These are phyloP conservation scores for Drosophila paramelanica DNA, from an alignment of 2,888 invertebrate species.

Conservation along the genomic window DNA sequence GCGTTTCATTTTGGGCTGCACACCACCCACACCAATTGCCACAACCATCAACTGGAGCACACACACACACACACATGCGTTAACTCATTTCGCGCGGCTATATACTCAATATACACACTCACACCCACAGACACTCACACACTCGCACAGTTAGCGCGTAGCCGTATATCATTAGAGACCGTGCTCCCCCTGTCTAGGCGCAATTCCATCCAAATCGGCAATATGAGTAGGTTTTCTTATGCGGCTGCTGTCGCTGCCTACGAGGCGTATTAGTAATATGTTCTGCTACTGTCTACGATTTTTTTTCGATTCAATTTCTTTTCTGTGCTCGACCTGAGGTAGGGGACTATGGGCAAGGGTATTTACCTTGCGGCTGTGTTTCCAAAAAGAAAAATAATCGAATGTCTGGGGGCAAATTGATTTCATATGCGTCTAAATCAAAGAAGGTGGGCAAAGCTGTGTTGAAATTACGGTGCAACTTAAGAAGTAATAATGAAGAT, in stretches of 20 bases:
- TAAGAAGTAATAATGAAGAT: slow-evolving; percentile 14
- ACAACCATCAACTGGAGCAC: slow-evolving; percentile 37
- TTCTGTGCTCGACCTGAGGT: neutral
- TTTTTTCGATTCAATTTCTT: slow-evolving; percentile 37
- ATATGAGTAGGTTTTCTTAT: slow-evolving; percentile 69
- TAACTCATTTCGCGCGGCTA: slow-evolving; percentile 43
- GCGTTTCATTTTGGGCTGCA: slow-evolving; percentile 68
- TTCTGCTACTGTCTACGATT: slow-evolving; percentile 66
- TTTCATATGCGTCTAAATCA: slow-evolving; percentile 50
- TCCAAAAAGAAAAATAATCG: slow-evolving; percentile 23
- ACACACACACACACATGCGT: slow-evolving; percentile 32
- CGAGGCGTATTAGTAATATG: slow-evolving; percentile 74
- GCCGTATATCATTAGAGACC: slow-evolving; percentile 72
- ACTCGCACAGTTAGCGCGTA: slow-evolving; percentile 25
- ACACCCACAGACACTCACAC: slow-evolving; percentile 20
- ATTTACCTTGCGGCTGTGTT: slow-evolving; percentile 56
- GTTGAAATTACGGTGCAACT: neutral
- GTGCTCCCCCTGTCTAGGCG: slow-evolving; percentile 44
- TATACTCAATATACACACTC: slow-evolving; percentile 33
- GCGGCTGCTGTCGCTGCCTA: slow-evolving; percentile 55
- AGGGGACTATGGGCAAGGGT: neutral
- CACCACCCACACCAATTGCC: slow-evolving; percentile 35
- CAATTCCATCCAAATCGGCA: slow-evolving; percentile 66
- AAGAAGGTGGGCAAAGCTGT: neutral
- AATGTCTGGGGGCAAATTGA: slow-evolving; percentile 55